phyloP scores from a whole-genome alignment of 2,113 vertebrate species.

The Nanorana parkeri region DNA sequence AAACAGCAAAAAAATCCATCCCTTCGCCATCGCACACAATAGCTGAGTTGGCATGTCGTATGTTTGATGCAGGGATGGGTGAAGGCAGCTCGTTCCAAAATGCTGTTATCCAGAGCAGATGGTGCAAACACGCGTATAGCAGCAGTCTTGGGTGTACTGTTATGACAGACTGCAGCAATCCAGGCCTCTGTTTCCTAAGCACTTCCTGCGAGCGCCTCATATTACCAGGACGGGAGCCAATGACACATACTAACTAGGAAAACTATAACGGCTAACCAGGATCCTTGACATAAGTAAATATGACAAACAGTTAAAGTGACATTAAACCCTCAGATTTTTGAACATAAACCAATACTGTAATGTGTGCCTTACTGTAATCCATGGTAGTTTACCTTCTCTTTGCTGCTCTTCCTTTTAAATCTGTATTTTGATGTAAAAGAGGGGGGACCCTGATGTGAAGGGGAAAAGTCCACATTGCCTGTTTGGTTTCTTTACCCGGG shows the following conservation, averaged over 20 bases:
- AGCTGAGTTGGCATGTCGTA: conserved; percentile 43
- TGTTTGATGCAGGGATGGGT: conserved; percentile 30
- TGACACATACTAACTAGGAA: not conserved
- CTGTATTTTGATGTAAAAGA: no score
- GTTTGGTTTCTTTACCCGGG: no score
- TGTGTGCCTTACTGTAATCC: no score
- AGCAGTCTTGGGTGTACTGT: conserved; percentile 43
- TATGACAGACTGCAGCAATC: conserved; percentile 53
- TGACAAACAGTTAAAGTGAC: no score
- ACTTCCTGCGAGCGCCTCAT: conserved; percentile 37
- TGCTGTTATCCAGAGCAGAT: conserved; percentile 47
- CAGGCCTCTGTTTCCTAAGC: conserved; percentile 36
- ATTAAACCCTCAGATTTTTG: no score
- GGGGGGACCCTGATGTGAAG: no score
- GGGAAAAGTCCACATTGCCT: no score
- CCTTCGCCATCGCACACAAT: not conserved
- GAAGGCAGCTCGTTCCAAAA: conserved; percentile 40
- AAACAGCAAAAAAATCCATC: conserved; percentile 42
- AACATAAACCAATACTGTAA: no score
- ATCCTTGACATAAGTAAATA: not conserved
- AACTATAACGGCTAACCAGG: not conserved
- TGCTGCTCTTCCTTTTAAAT: no score
- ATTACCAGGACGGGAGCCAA: conserved; percentile 29
- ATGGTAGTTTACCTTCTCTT: no score
- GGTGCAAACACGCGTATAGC: conserved; percentile 42